Evolutionary conservation across 2,797 vertebrate species (phyloP), one percentile per base, ranked within the genome.

Genomic region (Phataginus tetradactyla): DNA sequence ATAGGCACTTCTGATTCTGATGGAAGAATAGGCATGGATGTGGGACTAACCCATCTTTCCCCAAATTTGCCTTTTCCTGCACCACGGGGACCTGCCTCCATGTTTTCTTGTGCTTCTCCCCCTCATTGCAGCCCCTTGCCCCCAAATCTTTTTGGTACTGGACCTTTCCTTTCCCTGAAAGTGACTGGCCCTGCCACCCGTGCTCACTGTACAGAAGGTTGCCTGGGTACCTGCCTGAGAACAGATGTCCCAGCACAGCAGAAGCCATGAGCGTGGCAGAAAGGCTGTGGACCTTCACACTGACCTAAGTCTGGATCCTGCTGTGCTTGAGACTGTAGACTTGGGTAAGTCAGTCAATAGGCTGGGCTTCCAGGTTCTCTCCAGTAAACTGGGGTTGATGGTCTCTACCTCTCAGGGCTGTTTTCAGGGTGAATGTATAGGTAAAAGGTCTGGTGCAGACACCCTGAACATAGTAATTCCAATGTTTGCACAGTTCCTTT

Each of bases 201-300:
- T 27, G 83, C 71, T 66, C 3, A 9, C 15, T 5, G 32, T 10
- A 11, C 49, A 5, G 55, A 86, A 32, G 64, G 15, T 27, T 83
- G 42, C 81, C 32, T 69, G 0, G 6, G 37, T 3, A 21, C 68
- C 74, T 29, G 81, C 8, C 4, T 81, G 53, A 93, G 74, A 66
- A 23, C 17, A 57, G 68, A 15, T 10, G 34, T 57, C 25, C 29
- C 15, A 11, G 49, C 4, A 42, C 55, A 11, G 1, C 0, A 0
- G 42, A 72, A 53, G 53, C 18, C 0, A 7, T 10, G 17, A 45
- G 32, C 0, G 0, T n/a, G 63, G 29, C 13, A 9, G 49, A 7
- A 71, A 13, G 78, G 71, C 14, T 53, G 1, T 4, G 34, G 57
- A 25, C 75, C 27, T 14, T 75, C 63, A 14, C 1, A 0, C 27